These are phyloP conservation scores for Gastracanthus pulcherrimus DNA, from an alignment of 2,888 invertebrate species.

Conservation along the genomic window DNA sequence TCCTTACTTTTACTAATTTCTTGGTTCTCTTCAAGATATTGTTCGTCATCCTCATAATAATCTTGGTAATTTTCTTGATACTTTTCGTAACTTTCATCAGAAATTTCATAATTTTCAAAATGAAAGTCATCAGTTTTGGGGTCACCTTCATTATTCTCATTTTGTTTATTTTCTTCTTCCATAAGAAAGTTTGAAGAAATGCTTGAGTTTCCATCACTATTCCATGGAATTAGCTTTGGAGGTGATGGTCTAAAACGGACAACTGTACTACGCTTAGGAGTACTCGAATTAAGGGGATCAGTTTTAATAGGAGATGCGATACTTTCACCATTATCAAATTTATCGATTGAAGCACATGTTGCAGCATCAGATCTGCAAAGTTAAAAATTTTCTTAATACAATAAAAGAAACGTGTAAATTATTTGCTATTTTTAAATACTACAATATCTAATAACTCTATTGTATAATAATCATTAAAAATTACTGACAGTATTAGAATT, in stretches of 20 bases:
- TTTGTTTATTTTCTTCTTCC: not conserved
- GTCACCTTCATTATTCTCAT: not conserved
- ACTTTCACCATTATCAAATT: not conserved
- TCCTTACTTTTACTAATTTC: not conserved
- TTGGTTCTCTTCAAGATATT: not conserved
- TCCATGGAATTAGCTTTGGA: constrained; percentile 27
- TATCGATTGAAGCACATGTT: constrained; percentile 3
- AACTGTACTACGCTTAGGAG: constrained; percentile 22
- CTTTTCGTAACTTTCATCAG: not conserved
- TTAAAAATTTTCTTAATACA: not conserved
- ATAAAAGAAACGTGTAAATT: not conserved
- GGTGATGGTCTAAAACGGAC: constrained; percentile 52
- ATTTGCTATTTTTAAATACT: no score
- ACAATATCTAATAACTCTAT: no score
- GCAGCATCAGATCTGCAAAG: constrained; percentile 21
- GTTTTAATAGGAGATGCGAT: not conserved
- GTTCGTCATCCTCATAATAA: not conserved
- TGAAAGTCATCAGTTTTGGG: no score
- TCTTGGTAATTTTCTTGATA: not conserved
- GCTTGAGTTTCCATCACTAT: constrained; percentile 2
- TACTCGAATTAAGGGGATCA: not conserved
- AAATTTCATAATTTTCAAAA: no score
- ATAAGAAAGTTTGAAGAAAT: not conserved
- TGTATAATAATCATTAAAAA: no score
- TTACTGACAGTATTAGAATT: no score